These are phyloP conservation scores for Troilus luridus DNA, from an alignment of 2,888 invertebrate species.

Conservation along the genomic window DNA sequence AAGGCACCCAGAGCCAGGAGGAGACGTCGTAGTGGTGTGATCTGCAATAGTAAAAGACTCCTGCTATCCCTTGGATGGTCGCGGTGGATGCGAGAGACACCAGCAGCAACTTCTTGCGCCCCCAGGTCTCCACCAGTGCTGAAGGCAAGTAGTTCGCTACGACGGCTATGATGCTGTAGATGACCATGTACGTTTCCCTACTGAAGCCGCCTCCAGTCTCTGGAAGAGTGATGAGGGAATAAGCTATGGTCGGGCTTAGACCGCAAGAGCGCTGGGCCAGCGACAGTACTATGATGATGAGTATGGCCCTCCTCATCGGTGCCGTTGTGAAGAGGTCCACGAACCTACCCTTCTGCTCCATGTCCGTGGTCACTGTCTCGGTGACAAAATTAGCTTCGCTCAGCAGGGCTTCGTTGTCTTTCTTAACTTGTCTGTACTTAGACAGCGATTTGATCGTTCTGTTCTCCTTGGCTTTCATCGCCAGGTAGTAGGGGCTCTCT, in stretches of 20 bases:
- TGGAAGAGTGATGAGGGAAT: constrained; percentile 76
- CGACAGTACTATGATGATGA: constrained; percentile 64
- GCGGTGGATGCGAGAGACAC: constrained; percentile 61
- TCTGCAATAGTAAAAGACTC: constrained; percentile 63
- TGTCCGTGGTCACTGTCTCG: constrained; percentile 60
- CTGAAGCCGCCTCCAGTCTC: constrained; percentile 67
- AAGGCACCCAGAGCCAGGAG: constrained; percentile 70
- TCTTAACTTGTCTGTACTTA: constrained; percentile 55
- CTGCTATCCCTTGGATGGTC: constrained; percentile 59
- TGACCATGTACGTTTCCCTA: constrained; percentile 61
- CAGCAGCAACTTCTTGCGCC: constrained; percentile 62
- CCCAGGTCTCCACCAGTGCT: constrained; percentile 62
- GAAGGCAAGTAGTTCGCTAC: constrained; percentile 60
- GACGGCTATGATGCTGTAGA: constrained; percentile 62
- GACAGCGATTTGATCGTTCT: constrained; percentile 66
- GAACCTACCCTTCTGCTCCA: constrained; percentile 69
- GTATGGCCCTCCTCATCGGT: constrained; percentile 64
- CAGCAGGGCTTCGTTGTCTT: constrained; percentile 60
- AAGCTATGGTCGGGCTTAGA: constrained; percentile 76
- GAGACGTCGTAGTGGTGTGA: constrained; percentile 66
- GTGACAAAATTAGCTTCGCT: constrained; percentile 66
- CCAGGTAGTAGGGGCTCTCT: constrained; percentile 75
- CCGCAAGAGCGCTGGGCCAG: constrained; percentile 74
- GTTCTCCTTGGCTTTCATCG: constrained; percentile 72
- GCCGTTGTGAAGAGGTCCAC: constrained; percentile 62